Evolutionary conservation across 2,113 vertebrate species (phyloP), one percentile per base, ranked within the genome.

Genomic region (Chrysochloris asiatica): DNA sequence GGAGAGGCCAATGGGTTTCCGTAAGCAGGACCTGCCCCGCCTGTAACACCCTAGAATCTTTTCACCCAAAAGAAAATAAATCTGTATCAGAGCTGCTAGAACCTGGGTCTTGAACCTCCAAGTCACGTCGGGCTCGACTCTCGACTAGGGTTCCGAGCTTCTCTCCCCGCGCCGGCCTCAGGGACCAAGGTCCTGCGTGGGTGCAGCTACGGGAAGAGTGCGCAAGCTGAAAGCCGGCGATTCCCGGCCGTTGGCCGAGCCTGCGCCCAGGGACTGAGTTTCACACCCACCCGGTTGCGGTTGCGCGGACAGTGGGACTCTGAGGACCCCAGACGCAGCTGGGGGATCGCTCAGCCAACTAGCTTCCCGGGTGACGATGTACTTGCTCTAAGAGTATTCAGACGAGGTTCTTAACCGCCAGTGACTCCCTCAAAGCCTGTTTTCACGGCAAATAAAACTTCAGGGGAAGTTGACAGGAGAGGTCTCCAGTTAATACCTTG

Each of bases 21-120:
- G 43, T 72, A 7, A 87, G n/a, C 47, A 28, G 69, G 61, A 80
- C 41, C 28, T 63, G 2, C 71, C 4, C 17, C 6, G 26, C 2
- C 5, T 0, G 47, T 26, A 43, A 47, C 56, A 54, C 36, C 75
- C 67, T 9, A 21, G 19, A 86, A 93, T 88, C 28, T 28, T 17
- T 59, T 69, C 85, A 45, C n/a, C n/a, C n/a, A n/a, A 87, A 81
- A 88, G 56, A 83, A 92, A 92, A 88, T 43, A 81, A 85, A 36
- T 41, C 22, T 59, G 28, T 7, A 36, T 28, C 47, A 92, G 16
- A 75, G 56, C 36, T 81, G 22, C 36, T 48, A 22, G 54, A 41
- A 54, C 45, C 11, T 4, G 11, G n/a, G 1, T 16, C 38, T 85
- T 67, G 71, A 80, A 50, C 19, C 63, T 78, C n/a, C 38, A 80